Conservation (phyloP, 2,888 invertebrate species). For the Dolomedes plantarius region DNA sequence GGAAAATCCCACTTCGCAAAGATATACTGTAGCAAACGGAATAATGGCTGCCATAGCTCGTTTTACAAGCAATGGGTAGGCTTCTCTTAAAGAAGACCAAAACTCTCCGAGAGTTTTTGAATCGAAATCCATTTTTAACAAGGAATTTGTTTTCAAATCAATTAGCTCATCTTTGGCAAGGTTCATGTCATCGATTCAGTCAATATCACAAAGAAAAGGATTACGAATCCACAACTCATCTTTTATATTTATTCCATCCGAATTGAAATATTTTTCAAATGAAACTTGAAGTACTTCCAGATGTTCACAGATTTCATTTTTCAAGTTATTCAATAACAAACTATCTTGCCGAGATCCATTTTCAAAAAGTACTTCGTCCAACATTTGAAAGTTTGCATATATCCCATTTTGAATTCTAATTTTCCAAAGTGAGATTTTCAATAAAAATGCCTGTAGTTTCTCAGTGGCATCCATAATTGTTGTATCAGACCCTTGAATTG, state of each 20-base stretch:
- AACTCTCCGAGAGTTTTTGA: too few species aligned
- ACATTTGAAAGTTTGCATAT: too few species aligned
- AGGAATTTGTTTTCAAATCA: constrained; percentile 27
- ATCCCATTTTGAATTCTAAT: too few species aligned
- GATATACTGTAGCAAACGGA: constrained; percentile 52
- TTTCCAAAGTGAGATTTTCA: constrained; percentile 6
- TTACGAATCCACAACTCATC: constrained; percentile 20
- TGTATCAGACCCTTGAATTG: too few species aligned
- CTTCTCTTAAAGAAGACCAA: constrained; percentile 44
- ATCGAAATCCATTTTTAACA: constrained; percentile 22
- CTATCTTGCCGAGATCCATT: too few species aligned
- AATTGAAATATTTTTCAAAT: constrained; percentile 17
- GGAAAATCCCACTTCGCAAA: constrained; percentile 52
- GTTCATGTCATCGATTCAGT: constrained; percentile 22
- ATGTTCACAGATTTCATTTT: background rate
- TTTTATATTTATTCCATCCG: constrained; percentile 19
- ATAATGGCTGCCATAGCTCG: constrained; percentile 52
- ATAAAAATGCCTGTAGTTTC: constrained; percentile 13
- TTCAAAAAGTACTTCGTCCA: too few species aligned
- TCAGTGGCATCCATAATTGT: background rate
- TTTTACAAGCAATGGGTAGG: constrained; percentile 53
- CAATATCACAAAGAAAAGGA: constrained; percentile 17
- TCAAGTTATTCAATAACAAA: background rate
- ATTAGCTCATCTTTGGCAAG: constrained; percentile 24
- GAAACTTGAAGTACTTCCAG: constrained; percentile 8